Conservation (phyloP, 2,113 vertebrate genomes). For the Paradoxurus hermaphroditus region DNA sequence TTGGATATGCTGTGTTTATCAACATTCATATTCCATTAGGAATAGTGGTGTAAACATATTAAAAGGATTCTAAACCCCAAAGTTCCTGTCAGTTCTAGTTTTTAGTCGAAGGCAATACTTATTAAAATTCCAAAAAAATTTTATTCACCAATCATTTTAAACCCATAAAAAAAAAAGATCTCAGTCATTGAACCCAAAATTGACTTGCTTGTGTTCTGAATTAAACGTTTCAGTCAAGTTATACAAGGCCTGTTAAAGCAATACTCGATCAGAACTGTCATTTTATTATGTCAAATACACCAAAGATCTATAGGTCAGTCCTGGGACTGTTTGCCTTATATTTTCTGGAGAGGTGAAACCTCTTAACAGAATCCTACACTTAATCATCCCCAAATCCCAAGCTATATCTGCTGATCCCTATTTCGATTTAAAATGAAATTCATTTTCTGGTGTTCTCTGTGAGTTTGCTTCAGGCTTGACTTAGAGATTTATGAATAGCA, state of each 20-base stretch:
- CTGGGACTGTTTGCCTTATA: conserved; percentile 76
- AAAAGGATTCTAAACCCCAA: conserved; percentile 36
- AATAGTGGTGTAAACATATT: neutral
- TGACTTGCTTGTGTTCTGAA: conserved; percentile 43
- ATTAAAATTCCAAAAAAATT: neutral
- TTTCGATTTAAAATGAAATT: conserved; percentile 83
- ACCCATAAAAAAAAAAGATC: neutral
- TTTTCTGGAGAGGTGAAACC: conserved; percentile 77
- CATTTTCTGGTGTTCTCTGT: conserved; percentile 80
- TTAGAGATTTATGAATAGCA: conserved; percentile 77
- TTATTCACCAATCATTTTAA: conserved; percentile 62
- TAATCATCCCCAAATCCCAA: conserved; percentile 84
- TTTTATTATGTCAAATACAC: conserved; percentile 68
- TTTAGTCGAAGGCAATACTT: conserved; percentile 32
- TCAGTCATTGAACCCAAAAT: conserved; percentile 17
- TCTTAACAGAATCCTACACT: conserved; percentile 80
- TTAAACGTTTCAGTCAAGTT: conserved; percentile 36
- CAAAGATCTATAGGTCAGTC: conserved; percentile 71
- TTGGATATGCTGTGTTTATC: neutral
- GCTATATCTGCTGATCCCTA: conserved; percentile 77
- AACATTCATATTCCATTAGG: neutral
- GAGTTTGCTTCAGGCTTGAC: conserved; percentile 81
- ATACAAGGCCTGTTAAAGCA: conserved; percentile 35
- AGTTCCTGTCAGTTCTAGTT: conserved; percentile 12
- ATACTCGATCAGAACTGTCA: conserved; percentile 46